A percentile compares a stretch with the other conserved stretches of the same genome.
phyloP scores from a whole-genome alignment of 2,113 vertebrate species.

The Petroica traversi region DNA sequence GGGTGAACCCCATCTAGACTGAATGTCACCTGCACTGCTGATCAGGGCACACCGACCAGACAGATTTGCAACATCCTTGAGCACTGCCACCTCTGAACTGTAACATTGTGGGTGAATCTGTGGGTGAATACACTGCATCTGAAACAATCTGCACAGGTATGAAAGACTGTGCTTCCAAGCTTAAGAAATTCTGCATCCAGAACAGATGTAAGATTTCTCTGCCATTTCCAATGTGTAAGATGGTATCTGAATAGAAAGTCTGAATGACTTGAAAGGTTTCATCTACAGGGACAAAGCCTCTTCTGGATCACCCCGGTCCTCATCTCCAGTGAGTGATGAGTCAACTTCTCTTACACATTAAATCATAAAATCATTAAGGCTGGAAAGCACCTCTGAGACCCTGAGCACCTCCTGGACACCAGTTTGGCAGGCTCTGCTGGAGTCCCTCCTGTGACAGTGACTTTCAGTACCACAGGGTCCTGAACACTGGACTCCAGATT shows the following conservation, averaged over 20 bases:
- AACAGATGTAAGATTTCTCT: background rate
- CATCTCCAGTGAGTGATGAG: background rate
- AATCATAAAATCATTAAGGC: background rate
- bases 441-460: background rate
- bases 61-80: background rate
- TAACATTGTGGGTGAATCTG: too few relatives aligned
- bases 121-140: background rate
- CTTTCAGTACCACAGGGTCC: background rate
- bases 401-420: background rate
- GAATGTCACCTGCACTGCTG: background rate
- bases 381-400: background rate
- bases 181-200: background rate
- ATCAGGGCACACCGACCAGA: background rate
- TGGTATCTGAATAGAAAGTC: background rate
- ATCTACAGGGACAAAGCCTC: background rate
- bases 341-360: background rate
- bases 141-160: background rate
- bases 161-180: background rate
- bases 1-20: background rate
- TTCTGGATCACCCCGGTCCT: background rate
- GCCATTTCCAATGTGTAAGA: background rate
- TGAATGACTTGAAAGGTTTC: background rate
- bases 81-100: background rate
- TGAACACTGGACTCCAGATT: background rate
- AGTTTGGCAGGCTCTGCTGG: background rate